These are phyloP conservation scores for Megatriorchis doriae DNA, from an alignment of 2,113 vertebrate genomes.

Conservation along the genomic window DNA sequence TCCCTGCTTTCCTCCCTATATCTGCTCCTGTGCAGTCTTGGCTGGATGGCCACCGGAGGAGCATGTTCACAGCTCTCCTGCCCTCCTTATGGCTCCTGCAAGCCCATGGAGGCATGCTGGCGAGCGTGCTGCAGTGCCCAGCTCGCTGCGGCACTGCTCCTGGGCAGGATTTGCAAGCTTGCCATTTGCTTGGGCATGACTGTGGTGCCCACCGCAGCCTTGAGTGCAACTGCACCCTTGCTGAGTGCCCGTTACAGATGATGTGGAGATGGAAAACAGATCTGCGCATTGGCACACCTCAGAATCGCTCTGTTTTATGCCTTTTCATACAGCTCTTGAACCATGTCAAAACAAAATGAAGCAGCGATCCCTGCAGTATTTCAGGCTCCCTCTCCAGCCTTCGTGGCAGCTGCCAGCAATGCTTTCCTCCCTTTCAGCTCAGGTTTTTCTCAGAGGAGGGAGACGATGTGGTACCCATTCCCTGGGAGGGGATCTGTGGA, in stretches of 20 bases:
- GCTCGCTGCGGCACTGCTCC: neutral
- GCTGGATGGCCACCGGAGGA: neutral
- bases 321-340: neutral
- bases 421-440: neutral
- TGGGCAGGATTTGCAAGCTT: neutral
- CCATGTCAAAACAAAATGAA: neutral
- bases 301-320: neutral
- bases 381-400: neutral
- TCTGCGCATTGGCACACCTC: neutral
- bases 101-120: accelerated
- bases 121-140: neutral
- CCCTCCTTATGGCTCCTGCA: accelerated
- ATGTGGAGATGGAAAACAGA: neutral
- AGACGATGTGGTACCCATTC: neutral
- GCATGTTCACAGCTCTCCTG: neutral
- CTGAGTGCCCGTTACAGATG: accelerated
- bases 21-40: neutral
- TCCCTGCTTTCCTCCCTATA: neutral
- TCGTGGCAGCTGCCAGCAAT: neutral
- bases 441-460: neutral
- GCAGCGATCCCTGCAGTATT: neutral
- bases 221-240: neutral
- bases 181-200: neutral
- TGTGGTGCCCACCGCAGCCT: neutral
- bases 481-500: neutral